phyloP scores from a whole-genome alignment of 2,797 vertebrate species.

The Onychomys arenicola region DNA sequence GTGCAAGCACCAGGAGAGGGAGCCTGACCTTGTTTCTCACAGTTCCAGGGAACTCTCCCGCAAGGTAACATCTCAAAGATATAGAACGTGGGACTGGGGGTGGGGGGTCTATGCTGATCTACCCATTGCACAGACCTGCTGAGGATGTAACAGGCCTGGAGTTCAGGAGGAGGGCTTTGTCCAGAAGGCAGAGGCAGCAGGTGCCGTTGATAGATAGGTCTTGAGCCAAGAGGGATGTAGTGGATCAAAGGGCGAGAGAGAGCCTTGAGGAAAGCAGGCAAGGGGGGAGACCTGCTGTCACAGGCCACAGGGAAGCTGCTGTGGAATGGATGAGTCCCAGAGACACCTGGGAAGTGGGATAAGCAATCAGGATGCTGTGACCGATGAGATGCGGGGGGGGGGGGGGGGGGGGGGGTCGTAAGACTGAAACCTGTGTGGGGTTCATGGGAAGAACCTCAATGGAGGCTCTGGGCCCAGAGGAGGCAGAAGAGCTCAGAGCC shows the following conservation, averaged over 20 bases:
- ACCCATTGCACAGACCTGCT: neutral
- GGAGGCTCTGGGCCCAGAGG: neutral
- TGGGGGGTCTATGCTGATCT: neutral
- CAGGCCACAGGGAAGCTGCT: neutral
- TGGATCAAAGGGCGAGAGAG: neutral
- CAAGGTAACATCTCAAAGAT: neutral
- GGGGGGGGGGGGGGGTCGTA: neutral
- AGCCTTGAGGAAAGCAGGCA: neutral
- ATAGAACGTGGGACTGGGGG: neutral
- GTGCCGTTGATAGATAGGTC: neutral
- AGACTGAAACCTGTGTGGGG: neutral
- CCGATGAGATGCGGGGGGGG: neutral
- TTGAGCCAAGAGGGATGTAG: neutral
- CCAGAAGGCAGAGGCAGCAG: neutral
- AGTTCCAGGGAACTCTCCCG: neutral
- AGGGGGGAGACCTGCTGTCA: neutral
- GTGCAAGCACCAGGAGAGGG: neutral
- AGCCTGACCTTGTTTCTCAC: neutral
- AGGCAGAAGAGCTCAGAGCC: neutral
- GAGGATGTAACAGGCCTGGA: neutral
- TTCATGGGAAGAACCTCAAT: neutral
- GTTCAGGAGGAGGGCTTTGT: neutral
- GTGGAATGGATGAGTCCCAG: neutral
- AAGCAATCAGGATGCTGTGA: neutral
- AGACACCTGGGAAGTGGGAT: neutral